These are phyloP conservation scores for Mico argentatus DNA, from an alignment of 2,797 vertebrate genomes.

Conservation along the genomic window DNA sequence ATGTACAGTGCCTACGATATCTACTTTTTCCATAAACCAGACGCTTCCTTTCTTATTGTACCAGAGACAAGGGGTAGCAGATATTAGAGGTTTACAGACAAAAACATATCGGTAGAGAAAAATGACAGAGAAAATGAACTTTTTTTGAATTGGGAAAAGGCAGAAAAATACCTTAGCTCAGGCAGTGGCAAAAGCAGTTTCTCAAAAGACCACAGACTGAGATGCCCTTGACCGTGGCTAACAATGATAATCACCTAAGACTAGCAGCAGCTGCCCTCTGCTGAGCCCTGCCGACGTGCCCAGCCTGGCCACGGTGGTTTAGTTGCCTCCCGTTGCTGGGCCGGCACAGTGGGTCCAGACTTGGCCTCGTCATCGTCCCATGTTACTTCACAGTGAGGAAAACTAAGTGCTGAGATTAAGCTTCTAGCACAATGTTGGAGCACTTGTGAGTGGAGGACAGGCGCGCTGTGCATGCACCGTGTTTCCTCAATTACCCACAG, in stretches of 20 bases:
- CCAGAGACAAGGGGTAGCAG: not conserved
- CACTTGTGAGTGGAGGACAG: not conserved
- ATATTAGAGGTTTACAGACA: not conserved
- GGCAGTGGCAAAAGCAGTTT: not conserved
- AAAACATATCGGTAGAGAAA: conserved; percentile 4
- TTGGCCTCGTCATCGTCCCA: accelerated
- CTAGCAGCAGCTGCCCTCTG: not conserved
- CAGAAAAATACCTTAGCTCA: not conserved
- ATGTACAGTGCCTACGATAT: not conserved
- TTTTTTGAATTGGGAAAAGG: not conserved
- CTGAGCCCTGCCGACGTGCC: not conserved
- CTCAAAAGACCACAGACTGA: not conserved
- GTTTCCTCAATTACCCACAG: not conserved
- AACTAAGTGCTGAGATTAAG: not conserved
- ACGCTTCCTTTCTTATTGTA: conserved; percentile 18
- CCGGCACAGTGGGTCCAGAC: not conserved
- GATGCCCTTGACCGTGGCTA: not conserved
- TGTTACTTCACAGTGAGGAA: not conserved
- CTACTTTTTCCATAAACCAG: not conserved
- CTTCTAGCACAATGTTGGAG: not conserved
- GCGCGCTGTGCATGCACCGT: accelerated
- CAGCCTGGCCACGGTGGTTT: accelerated
- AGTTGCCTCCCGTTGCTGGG: not conserved
- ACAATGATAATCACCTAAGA: not conserved
- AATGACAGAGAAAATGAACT: not conserved